Evolutionary conservation across 2,797 vertebrate species (phyloP), one percentile per base, ranked within the genome.

Genomic region (Anas capensis): DNA sequence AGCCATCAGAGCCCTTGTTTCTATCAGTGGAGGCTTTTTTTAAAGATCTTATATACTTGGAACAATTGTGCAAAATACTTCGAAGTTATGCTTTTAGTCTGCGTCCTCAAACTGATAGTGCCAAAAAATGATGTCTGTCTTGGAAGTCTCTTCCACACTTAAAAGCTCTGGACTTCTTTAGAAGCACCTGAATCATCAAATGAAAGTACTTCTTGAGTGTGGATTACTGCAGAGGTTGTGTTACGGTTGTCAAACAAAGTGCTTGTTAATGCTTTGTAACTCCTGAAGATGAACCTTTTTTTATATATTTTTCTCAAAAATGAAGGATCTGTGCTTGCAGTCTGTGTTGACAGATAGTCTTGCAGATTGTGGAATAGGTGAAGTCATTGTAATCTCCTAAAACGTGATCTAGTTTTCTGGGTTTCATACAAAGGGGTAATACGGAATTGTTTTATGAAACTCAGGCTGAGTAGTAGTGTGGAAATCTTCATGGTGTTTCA

Each of bases 81-180:
- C 3, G 3, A 54, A 87, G 18, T 73, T 83, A 6, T 0, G 5
- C 21, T 4, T 77, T 80, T 75, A 78, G 11, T 61, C 33, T 36
- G 16, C 34, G 18, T 78, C 34, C 27, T 81, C n/a, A 46, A 42
- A 27, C 20, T 53, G 17, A 57, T 46, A 29, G 24, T 46, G 14
- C 29, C 20, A 13, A 3, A 86, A 51, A 72, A 29, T 3, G 0
- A 29, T 3, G 0, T 57, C 78, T 57, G 16, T 18, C 62, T 13
- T 76, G 4, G 33, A 40, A 76, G 40, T 12, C 17, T 86, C 8
- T n/a, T 5, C 40, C 13, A 3, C 48, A 26, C 16, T 64, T 10
- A 68, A 8, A 75, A 81, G 51, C 24, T 60, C 21, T 62, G 49
- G 18, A 10, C 11, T 14, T 2, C 18, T 84, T 78, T 66, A 21